phyloP scores from a whole-genome alignment of 1,140 invertebrate genomes.

The Antheraea mylitta region DNA sequence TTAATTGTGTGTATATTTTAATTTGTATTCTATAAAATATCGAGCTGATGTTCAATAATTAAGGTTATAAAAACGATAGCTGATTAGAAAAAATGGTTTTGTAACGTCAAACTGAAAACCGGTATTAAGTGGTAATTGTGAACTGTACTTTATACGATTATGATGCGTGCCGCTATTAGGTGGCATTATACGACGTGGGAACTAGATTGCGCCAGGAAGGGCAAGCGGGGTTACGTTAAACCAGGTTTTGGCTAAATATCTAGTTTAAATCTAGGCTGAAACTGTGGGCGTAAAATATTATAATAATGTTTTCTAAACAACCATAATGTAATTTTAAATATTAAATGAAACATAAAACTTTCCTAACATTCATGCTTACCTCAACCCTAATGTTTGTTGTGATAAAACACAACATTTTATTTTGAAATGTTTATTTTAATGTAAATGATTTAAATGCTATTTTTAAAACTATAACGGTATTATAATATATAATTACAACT shows the following conservation, averaged over 20 bases:
- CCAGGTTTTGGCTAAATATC: background rate
- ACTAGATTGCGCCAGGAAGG: conserved; percentile 28
- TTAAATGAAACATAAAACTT: too few species aligned
- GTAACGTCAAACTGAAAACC: background rate
- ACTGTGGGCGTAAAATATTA: background rate
- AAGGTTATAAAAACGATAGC: background rate
- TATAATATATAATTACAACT: too few species aligned
- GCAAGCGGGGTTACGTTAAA: background rate
- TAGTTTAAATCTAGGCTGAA: background rate
- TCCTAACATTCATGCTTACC: too few species aligned
- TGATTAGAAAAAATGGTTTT: background rate
- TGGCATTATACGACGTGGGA: conserved; percentile 37
- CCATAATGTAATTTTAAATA: too few species aligned
- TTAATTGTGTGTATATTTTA: background rate
- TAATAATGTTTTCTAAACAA: too few species aligned
- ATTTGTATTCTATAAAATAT: background rate
- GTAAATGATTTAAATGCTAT: too few species aligned
- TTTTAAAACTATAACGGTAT: too few species aligned
- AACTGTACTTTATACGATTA: conserved; percentile 28
- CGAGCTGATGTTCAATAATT: background rate
- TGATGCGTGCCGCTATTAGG: conserved; percentile 34
- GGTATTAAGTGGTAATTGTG: conserved; percentile 14
- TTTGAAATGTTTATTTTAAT: too few species aligned
- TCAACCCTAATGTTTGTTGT: too few species aligned
- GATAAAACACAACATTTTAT: too few species aligned